These are phyloP conservation scores for Barbus barbus DNA, from an alignment of 2,113 vertebrate genomes.

Conservation along the genomic window DNA sequence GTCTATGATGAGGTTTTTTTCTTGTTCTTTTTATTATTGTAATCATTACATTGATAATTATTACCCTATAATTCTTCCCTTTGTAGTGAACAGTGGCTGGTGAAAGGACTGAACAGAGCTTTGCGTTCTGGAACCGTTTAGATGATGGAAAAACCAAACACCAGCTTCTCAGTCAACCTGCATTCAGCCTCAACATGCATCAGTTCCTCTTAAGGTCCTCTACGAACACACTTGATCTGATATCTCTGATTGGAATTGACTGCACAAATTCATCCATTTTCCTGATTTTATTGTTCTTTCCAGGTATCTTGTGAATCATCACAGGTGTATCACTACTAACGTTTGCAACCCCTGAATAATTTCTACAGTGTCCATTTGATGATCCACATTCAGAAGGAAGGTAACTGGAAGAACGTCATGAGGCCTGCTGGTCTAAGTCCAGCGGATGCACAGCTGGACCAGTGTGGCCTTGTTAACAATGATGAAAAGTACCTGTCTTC, in stretches of 20 bases:
- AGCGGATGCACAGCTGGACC: slow-evolving; percentile 67
- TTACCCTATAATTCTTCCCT: neutral
- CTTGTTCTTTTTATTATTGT: neutral
- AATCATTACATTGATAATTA: neutral
- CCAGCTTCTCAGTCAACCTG: too few species aligned
- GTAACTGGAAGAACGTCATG: neutral
- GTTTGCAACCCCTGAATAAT: neutral
- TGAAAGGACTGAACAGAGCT: neutral
- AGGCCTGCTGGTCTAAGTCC: slow-evolving; percentile 66
- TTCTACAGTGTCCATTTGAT: neutral
- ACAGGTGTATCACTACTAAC: neutral
- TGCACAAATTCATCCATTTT: neutral
- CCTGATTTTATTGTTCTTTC: neutral
- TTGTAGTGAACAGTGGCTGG: neutral
- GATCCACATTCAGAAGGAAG: neutral
- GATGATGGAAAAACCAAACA: neutral
- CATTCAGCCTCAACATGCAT: neutral
- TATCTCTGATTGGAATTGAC: neutral
- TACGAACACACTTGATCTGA: neutral
- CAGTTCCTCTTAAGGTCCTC: neutral
- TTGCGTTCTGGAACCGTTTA: neutral
- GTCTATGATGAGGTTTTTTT: neutral
- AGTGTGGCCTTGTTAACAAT: slow-evolving; percentile 60
- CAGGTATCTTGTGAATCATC: slow-evolving; percentile 1
- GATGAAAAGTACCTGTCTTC: slow-evolving; percentile 69